Evolutionary conservation across 2,888 invertebrate species (phyloP), one percentile per base, ranked within the genome.

Genomic region (Clusia tigrina): DNA sequence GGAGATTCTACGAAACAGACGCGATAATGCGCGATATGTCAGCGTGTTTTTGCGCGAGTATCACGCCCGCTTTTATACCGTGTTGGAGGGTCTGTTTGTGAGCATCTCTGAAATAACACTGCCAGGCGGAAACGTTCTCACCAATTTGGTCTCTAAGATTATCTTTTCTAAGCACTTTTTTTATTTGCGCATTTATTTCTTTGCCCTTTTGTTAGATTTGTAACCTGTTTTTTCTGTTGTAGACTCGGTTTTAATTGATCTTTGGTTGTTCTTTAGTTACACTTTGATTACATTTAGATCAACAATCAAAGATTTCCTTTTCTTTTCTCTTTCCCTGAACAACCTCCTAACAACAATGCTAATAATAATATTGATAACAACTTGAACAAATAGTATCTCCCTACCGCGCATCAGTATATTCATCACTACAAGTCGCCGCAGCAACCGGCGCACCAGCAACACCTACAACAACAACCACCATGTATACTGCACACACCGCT

Each of bases 371-470:
- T 52, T 22, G 37, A 58, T 23, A 52, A 37, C 23, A 51, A 37
- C 24, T 51, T 17, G 57, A 42, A 57, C 42, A 24, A 46, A 48
- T 52, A 79, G 79, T 78, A 77, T 74, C 70, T 76, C 67, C 77
- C 78, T 64, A 72, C 72, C 70, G 71, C 76, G 67, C 76, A 77
- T 73, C 77, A 76, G 68, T 76, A 76, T 72, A 72, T 77, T 69
- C 78, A 78, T 67, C 77, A 77, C 68, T 74, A 70, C 67, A 70
- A 64, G 57, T 67, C 69, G 22, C 65, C 65, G 17, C 65, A 65
- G 20, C 66, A 68, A 20, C 65, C 65, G 17, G 63, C 63, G 20
- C 66, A 68, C 56, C 65, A 63, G 37, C 73, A 68, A 70, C 61
- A n/a, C n/a, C n/a, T n/a, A n/a, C n/a, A 62, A 51, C 62, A 59